phyloP scores from a whole-genome alignment of 2,888 invertebrate species.

The Anodontia alba region DNA sequence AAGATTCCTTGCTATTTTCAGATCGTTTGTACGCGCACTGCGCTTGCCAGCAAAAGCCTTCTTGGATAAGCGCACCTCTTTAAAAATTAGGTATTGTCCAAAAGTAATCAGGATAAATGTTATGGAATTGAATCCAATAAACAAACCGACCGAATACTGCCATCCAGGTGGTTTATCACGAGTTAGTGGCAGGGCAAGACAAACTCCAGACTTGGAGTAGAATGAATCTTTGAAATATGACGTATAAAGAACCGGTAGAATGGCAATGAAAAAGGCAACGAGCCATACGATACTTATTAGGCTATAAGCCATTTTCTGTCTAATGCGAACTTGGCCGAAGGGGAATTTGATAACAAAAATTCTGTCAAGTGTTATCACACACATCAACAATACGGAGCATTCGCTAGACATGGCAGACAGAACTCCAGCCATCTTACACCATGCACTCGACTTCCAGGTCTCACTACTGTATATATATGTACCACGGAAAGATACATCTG shows the following conservation, averaged over 20 bases:
- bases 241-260: background rate
- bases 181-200: conserved; percentile 4
- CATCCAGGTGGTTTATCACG: background rate
- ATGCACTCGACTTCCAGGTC: background rate
- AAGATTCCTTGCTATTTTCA: background rate
- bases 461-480: background rate
- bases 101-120: background rate
- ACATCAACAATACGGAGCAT: background rate
- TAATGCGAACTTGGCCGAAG: background rate
- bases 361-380: background rate
- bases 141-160: background rate
- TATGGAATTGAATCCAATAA: background rate
- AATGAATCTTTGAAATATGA: background rate
- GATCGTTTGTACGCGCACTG: background rate
- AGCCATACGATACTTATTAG: background rate
- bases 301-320: background rate
- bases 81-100: background rate
- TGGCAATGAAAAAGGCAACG: background rate
- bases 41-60: background rate
- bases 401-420: background rate
- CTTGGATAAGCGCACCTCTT: background rate
- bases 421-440: background rate
- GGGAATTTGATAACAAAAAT: background rate
- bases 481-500: background rate
- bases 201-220: background rate